Base-by-base conservation (phyloP, 2,797 vertebrate species). In the Linurgus olivaceus region DNA sequence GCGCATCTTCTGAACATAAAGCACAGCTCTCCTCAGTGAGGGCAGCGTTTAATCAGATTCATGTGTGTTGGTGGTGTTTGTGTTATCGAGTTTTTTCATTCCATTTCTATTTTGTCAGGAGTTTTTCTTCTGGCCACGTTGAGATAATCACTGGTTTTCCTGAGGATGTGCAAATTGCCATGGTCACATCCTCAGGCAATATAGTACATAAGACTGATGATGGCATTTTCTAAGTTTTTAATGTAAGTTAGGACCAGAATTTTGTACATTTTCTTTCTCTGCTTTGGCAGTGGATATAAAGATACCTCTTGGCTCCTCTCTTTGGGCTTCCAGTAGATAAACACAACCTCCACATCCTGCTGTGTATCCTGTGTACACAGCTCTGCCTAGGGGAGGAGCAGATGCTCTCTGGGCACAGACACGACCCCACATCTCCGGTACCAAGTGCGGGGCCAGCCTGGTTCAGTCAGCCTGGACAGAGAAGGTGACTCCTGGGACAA, bases 341-440 rank as follows among this genome's bases (percentile, higher is more conserved):
- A 55, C 40, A 65, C 68, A 80, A 6, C 28, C 29, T 91, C 47
- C 40, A 2, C 12, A 0, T 47, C 12, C 29, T 51, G 51, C 76
- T 23, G 6, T 18, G 19, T 23, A 13, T 66, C 13, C 7, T 44
- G 24, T 0, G 0, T 4, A 1, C 6, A 10, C 24, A 45, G 13
- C 29, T 26, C 37, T 9, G 12, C 7, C 67, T 19, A 11, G 28
- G 21, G 35, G 3, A 72, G 23, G 19, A 86, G 37, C 16, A 17
- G 52, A 42, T 8, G 1, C 17, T 17, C 38, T 21, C 50, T 18
- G n/a, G 28, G 47, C 68, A 61, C 23, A 9, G 47, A 13, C 1
- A 0, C 0, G 0, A 50, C 48, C 5, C 2, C 35, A 10, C 29
- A 7, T 5, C 57, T 51, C 29, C 2, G 1, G 16, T 37, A 17